These are phyloP conservation scores for Platyura marginata DNA, from an alignment of 1,140 invertebrate genomes.

Conservation along the genomic window DNA sequence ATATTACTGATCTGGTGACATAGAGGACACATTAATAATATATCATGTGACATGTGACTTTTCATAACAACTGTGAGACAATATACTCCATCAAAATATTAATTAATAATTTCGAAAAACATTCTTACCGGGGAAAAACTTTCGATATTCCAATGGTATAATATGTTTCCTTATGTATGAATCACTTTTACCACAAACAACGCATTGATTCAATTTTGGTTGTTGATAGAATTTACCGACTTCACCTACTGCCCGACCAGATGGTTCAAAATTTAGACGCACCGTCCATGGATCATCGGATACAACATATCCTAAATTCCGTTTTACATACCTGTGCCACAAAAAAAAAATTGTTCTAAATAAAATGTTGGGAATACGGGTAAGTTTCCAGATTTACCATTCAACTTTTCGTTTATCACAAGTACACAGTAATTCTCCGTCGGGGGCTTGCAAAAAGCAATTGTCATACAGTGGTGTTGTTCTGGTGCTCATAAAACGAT, in stretches of 20 bases:
- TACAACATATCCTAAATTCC: constrained; percentile 41
- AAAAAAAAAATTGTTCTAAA: too few relatives aligned
- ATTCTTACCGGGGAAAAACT: constrained; percentile 50
- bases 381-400: constrained; percentile 53
- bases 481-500: constrained; percentile 22
- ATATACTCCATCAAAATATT: constrained; percentile 6
- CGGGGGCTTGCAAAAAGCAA: constrained; percentile 57
- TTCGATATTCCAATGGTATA: constrained; percentile 68
- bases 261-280: constrained; percentile 61
- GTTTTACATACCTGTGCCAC: constrained; percentile 37
- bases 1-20: constrained; percentile 59
- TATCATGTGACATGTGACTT: constrained; percentile 67
- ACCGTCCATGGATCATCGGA: constrained; percentile 53
- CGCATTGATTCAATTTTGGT: constrained; percentile 63
- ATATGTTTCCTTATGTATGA: constrained; percentile 63
- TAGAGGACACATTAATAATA: constrained; percentile 49
- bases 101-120: not conserved
- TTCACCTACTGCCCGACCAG: constrained; percentile 47
- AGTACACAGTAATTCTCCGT: constrained; percentile 59
- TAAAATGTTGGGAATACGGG: too few relatives aligned
- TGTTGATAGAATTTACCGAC: constrained; percentile 53
- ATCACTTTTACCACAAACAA: constrained; percentile 55
- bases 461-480: constrained; percentile 61
- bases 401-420: constrained; percentile 64
- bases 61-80: constrained; percentile 45